These are phyloP conservation scores for Brachionus koreanus DNA, from an alignment of 1,140 invertebrate genomes.

Conservation along the genomic window DNA sequence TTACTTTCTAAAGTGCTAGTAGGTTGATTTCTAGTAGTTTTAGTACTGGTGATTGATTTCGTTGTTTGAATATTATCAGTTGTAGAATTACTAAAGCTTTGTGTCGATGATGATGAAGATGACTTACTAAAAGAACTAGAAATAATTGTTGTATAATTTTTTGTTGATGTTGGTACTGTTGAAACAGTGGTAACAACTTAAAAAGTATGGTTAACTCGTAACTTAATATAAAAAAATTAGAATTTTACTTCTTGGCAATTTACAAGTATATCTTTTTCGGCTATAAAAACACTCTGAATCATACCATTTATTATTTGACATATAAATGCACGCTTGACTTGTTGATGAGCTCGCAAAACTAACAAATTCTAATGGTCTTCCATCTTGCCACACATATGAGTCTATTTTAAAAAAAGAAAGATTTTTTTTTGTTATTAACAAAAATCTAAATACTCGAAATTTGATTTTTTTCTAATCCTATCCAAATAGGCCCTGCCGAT, in stretches of 20 bases:
- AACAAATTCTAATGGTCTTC: background rate
- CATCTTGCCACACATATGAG: conserved; percentile 29
- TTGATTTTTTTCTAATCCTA: conserved; percentile 33
- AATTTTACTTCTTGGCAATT: conserved; percentile 23
- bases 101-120: background rate
- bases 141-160: background rate
- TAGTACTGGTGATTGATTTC: background rate
- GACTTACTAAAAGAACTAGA: background rate
- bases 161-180: background rate
- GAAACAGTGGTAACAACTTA: background rate
- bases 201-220: background rate
- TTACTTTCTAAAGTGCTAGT: background rate
- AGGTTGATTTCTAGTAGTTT: background rate
- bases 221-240: background rate
- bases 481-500: background rate
- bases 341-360: background rate
- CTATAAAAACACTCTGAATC: conserved; percentile 23
- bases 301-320: background rate
- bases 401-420: background rate
- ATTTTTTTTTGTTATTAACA: background rate
- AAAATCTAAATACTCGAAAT: background rate
- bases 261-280: conserved; percentile 9
- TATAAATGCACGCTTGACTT: conserved; percentile 7
- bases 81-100: too few species aligned
- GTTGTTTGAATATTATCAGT: background rate